These are phyloP conservation scores for Micromussa lordhowensis DNA, from an alignment of 92 coral and sea anemone species.

Conservation along the genomic window DNA sequence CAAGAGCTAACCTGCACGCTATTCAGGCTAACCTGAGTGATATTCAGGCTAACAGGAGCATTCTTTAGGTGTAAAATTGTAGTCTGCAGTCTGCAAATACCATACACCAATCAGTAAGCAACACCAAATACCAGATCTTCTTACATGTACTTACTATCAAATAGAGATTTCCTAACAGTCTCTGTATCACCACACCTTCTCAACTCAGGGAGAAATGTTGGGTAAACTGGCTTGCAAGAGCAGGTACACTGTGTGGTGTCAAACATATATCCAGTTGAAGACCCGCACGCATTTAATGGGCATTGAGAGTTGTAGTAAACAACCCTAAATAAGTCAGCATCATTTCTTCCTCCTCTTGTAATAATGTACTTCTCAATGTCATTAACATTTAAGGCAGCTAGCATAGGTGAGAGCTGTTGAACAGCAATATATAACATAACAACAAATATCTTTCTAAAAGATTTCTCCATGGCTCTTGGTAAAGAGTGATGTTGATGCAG, in stretches of 20 bases:
- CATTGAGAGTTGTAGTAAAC: not conserved
- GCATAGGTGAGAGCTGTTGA: not conserved
- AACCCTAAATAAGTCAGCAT: not conserved
- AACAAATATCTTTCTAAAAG: not conserved
- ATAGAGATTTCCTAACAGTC: not conserved
- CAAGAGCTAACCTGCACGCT: too few species aligned
- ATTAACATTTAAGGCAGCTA: not conserved
- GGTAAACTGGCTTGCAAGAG: not conserved
- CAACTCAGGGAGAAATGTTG: not conserved
- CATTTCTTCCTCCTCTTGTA: not conserved
- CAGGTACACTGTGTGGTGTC: not conserved
- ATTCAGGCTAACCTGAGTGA: too few species aligned
- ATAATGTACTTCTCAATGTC: not conserved
- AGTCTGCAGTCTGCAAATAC: too few species aligned
- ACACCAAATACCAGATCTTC: not conserved
- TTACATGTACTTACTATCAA: not conserved
- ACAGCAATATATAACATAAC: not conserved
- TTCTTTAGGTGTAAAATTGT: too few species aligned
- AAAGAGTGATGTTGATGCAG: not conserved
- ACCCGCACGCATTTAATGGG: not conserved
- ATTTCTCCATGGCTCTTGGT: not conserved
- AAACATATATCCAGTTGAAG: too few species aligned
- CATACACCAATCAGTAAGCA: too few species aligned
- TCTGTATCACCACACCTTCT: not conserved
- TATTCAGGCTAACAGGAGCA: too few species aligned